phyloP scores from a whole-genome alignment of 2,888 invertebrate genomes.

The Meteorus cinctellus region DNA sequence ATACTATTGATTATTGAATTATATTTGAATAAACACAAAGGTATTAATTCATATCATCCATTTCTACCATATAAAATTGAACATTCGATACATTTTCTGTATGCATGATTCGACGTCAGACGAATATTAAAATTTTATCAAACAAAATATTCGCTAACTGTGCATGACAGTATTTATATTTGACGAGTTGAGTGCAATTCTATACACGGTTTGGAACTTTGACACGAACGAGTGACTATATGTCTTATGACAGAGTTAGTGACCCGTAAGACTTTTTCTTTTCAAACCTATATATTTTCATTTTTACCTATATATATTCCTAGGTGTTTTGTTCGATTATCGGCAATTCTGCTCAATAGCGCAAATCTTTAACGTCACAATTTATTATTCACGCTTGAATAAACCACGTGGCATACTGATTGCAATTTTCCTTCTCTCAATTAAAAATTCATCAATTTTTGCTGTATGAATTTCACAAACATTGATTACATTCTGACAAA shows the following conservation, averaged over 20 bases:
- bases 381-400: conserved; percentile 28
- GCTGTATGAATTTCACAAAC: neutral
- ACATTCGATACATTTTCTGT: too few species aligned
- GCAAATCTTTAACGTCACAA: conserved; percentile 21
- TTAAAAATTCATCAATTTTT: conserved; percentile 13
- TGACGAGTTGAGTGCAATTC: neutral
- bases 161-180: conserved; percentile 18
- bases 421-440: neutral
- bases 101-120: too few species aligned
- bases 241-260: conserved; percentile 12
- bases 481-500: neutral
- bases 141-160: neutral
- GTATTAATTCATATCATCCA: too few species aligned
- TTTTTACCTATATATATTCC: neutral
- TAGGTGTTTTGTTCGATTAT: conserved; percentile 7
- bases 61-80: too few species aligned
- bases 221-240: conserved; percentile 17
- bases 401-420: conserved; percentile 29
- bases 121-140: too few species aligned
- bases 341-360: conserved; percentile 14
- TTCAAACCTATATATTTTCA: neutral
- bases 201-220: neutral
- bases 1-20: too few species aligned
- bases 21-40: too few species aligned
- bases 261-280: conserved; percentile 31